Conservation (phyloP, 2,888 invertebrate species). For the Ommatoiulus sabulosus region DNA sequence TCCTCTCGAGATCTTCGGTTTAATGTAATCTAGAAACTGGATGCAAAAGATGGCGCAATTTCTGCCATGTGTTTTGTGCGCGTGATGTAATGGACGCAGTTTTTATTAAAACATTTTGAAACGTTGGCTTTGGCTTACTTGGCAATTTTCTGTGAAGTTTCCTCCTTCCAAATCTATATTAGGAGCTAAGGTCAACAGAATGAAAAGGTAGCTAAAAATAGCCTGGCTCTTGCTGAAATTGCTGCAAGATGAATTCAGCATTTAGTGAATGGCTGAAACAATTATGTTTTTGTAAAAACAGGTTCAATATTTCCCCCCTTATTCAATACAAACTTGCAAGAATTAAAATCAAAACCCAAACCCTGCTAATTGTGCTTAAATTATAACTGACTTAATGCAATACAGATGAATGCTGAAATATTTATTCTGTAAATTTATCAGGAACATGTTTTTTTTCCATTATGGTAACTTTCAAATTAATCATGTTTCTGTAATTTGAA, state of each 20-base stretch:
- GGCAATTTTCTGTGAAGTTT: slow-evolving; percentile 17
- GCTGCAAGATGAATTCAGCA: slow-evolving; percentile 13
- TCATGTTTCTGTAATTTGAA: no score
- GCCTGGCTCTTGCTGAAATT: neutral
- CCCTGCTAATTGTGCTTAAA: neutral
- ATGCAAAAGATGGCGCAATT: neutral
- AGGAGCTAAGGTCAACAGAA: slow-evolving; percentile 5
- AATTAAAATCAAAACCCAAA: neutral
- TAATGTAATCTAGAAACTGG: neutral
- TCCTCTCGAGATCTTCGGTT: neutral
- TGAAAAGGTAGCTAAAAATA: slow-evolving; percentile 13
- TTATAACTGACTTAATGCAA: neutral
- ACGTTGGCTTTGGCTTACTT: slow-evolving; percentile 40
- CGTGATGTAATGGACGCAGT: neutral
- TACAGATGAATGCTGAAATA: no score
- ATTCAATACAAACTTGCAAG: neutral
- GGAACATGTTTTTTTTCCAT: no score
- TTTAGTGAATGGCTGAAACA: neutral
- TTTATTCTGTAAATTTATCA: no score
- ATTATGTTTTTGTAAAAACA: neutral
- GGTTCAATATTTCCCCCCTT: neutral
- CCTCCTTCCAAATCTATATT: slow-evolving; percentile 35
- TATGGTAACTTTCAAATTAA: no score
- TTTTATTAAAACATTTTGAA: neutral
- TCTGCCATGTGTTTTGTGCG: neutral